phyloP scores from a whole-genome alignment of 2,888 invertebrate species.

The Tetheella fluctuosa region DNA sequence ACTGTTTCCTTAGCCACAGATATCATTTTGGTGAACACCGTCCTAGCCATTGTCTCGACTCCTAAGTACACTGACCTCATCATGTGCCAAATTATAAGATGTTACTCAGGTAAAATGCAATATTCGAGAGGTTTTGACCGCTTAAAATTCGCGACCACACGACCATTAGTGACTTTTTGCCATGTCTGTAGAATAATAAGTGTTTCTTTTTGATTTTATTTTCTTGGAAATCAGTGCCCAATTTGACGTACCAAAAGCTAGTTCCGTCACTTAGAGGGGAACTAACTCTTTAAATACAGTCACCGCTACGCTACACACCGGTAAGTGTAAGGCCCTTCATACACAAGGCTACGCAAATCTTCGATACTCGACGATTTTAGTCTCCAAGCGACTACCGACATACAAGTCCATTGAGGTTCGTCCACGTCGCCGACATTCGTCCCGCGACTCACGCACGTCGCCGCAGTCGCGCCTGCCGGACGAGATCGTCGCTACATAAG shows the following conservation, averaged over 20 bases:
- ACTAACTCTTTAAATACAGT: no score
- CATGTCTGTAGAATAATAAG: conserved; percentile 10
- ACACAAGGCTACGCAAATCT: no score
- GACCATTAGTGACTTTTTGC: conserved; percentile 6
- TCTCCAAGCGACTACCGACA: no score
- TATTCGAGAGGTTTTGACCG: conserved; percentile 13
- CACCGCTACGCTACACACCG: no score
- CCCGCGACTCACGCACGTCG: no score
- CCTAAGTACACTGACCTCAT: not conserved
- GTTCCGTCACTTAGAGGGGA: no score
- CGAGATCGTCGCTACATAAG: no score
- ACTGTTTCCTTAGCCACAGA: not conserved
- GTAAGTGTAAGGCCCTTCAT: no score
- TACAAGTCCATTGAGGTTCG: no score
- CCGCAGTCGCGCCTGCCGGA: no score
- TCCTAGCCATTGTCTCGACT: not conserved
- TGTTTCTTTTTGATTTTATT: conserved; percentile 12
- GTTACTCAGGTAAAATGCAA: conserved; percentile 18
- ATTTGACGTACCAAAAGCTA: not conserved
- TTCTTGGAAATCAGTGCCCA: conserved; percentile 9
- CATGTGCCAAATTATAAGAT: not conserved
- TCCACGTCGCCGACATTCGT: no score
- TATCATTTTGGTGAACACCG: not conserved
- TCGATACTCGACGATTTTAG: no score
- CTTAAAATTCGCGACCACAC: not conserved